phyloP scores from a whole-genome alignment of 2,888 invertebrate genomes.

The Aricia artaxerxes region DNA sequence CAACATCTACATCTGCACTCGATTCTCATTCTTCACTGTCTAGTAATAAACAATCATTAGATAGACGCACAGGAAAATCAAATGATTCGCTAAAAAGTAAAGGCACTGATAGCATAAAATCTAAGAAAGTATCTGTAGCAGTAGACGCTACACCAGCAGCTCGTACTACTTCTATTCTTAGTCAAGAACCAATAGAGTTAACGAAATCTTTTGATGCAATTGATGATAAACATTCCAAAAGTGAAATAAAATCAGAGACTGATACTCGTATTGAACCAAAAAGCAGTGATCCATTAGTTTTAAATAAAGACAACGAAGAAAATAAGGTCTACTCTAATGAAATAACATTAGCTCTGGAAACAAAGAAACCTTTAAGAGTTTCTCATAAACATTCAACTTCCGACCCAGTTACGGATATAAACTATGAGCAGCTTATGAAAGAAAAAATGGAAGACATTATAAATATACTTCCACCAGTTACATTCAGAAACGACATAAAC shows the following conservation, averaged over 20 bases:
- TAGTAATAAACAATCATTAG: conserved; percentile 61
- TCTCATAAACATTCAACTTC: conserved; percentile 84
- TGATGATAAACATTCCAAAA: conserved; percentile 60
- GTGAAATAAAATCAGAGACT: conserved; percentile 62
- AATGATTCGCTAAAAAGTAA: conserved; percentile 72
- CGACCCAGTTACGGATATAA: conserved; percentile 83
- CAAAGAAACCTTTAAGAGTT: conserved; percentile 70
- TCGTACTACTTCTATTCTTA: conserved; percentile 85
- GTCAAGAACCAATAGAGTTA: conserved; percentile 88
- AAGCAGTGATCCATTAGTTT: conserved; percentile 38
- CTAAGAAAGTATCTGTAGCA: conserved; percentile 87
- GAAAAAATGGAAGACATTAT: conserved; percentile 57
- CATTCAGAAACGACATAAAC: conserved; percentile 83
- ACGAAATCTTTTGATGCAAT: conserved; percentile 82
- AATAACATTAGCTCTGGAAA: conserved; percentile 60
- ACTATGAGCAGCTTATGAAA: conserved; percentile 65
- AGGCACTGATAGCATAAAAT: conserved; percentile 68
- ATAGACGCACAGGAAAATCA: conserved; percentile 62
- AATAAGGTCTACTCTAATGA: conserved; percentile 63
- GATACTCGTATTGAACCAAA: conserved; percentile 60
- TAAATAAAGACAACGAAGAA: conserved; percentile 43
- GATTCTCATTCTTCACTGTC: conserved; percentile 69
- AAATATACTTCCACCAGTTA: conserved; percentile 68
- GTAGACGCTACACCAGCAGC: conserved; percentile 89
- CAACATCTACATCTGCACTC: conserved; percentile 70